These are phyloP conservation scores for Oophaga pumilio DNA, from an alignment of 2,113 vertebrate species.

Conservation along the genomic window DNA sequence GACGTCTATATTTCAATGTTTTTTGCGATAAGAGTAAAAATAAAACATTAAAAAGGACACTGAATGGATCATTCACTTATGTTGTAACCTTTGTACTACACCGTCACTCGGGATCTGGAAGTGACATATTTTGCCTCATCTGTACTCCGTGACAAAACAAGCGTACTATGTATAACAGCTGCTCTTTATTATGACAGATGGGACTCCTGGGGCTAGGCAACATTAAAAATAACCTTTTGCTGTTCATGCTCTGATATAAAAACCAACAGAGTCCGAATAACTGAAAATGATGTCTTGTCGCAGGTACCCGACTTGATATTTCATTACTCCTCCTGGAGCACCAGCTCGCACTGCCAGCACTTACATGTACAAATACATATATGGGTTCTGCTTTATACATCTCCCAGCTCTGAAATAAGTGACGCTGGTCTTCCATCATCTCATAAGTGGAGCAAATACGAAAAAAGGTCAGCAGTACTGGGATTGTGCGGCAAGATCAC, in stretches of 20 bases:
- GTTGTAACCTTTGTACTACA: constrained; percentile 35
- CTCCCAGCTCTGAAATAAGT: constrained; percentile 20
- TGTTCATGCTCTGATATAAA: constrained; percentile 67
- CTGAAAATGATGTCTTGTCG: constrained; percentile 64
- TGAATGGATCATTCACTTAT: constrained; percentile 29
- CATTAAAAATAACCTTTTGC: constrained; percentile 69
- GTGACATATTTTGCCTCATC: constrained; percentile 58
- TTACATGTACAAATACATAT: background rate
- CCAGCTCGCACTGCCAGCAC: background rate
- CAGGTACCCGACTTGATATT: constrained; percentile 64
- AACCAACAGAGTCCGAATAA: constrained; percentile 62
- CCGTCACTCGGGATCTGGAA: constrained; percentile 65
- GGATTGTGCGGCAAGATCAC: background rate
- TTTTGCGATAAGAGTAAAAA: background rate
- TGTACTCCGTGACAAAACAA: constrained; percentile 61
- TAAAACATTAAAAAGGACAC: background rate
- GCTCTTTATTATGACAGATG: constrained; percentile 66
- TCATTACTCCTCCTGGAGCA: constrained; percentile 62
- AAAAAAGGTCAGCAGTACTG: background rate
- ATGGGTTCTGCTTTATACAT: background rate
- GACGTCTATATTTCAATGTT: background rate
- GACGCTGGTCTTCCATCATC: background rate
- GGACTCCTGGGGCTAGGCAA: constrained; percentile 62
- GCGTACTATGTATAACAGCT: constrained; percentile 61
- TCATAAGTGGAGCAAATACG: constrained; percentile 5